Evolutionary conservation across 1,140 invertebrate genomes (phyloP), one percentile per base, ranked within the genome.

Genomic region (Formica exsecta): DNA sequence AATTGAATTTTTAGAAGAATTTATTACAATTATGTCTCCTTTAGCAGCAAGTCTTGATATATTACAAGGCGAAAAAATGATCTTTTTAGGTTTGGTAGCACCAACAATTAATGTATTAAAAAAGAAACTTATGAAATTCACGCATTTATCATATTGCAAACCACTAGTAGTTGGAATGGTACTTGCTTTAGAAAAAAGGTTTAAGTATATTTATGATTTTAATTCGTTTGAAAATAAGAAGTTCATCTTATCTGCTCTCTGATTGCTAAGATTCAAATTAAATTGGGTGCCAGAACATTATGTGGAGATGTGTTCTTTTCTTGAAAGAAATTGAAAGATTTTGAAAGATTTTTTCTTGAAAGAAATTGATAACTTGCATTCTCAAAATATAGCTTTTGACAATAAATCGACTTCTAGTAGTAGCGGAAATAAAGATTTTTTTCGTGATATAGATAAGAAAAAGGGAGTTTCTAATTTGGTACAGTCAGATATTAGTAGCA

Each of bases 231-330:
- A 54, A 6, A 73, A 19, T 73, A 73, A 73, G 19, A 3, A 8
- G 1, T 71, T 16, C 29, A 71, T 51, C 11, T 6, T 59, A 36
- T 38, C n/a, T 74, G 13, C 54, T 74, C 38, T 38, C 3, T 25
- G n/a, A 41, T 75, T 75, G 8, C n/a, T n/a, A 4, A 2, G 71
- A 2, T 77, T 77, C 64, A 77, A 77, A 4, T 77, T 77, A 62
- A 77, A 77, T 48, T 64, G 38, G 25, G 25, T 77, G 5, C 36
- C 59, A 32, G 38, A 77, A 48, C 5, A 19, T 7, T 25, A 77
- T 11, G 22, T 44, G 0, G 38, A 64, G 6, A 22, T 22, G 22
- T 22, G 22, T 22, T 22, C 22, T 22, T 22, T 22, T 22, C 22
- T 22, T 22, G 22, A 22, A 22, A 22, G 22, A 22, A 22, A 22